Base-by-base conservation (phyloP, 1,140 invertebrate species). In the Hypsibius dujardini region DNA sequence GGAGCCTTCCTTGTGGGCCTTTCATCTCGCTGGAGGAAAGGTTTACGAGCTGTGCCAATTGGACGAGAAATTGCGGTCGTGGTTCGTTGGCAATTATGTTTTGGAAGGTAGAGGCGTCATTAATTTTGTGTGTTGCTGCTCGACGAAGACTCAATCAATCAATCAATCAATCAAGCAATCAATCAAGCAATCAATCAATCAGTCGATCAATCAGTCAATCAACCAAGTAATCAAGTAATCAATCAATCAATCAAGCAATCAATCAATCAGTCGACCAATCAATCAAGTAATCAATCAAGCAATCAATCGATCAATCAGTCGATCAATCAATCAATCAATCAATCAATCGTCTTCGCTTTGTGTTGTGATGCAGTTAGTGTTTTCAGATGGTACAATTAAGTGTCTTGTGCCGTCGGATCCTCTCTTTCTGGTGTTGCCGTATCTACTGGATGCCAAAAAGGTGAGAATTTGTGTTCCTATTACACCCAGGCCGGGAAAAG, bases 41-140 rank as follows among this genome's bases (percentile, higher is more conserved):
- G 62, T 42, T 42, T 67, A 15, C 42, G 12, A 67, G 62, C 42
- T 67, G 12, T 15, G 12, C n/a, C 62, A 67, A 3, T 7, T 67
- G 42, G 12, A 67, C 12, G 62, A 67, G 45, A 67, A 67, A 42
- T 67, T 12, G 3, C 42, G 62, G 7, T 67, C 62, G 62, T 67
- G 62, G 62, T 67, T 67, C 42, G 62, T 67, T 42, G 62, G 62
- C 3, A 67, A 67, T 42, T 67, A 67, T 42, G 62, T 67, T 42
- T 7, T 67, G 62, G 62, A 67, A 67, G 50, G 50, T 56, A 56
- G n/a, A 56, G 7, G 50, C 50, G 50, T 56, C n/a, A 7, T 7
- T 12, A 56, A 56, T 56, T 56, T 56, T 56, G 7, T 12, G 50
- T n/a, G n/a, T 56, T 56, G 50, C 50, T 56, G n/a, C n/a, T 56